Evolutionary conservation across 2,113 vertebrate genomes (phyloP).

Genomic region (Platysternon megacephalum): DNA sequence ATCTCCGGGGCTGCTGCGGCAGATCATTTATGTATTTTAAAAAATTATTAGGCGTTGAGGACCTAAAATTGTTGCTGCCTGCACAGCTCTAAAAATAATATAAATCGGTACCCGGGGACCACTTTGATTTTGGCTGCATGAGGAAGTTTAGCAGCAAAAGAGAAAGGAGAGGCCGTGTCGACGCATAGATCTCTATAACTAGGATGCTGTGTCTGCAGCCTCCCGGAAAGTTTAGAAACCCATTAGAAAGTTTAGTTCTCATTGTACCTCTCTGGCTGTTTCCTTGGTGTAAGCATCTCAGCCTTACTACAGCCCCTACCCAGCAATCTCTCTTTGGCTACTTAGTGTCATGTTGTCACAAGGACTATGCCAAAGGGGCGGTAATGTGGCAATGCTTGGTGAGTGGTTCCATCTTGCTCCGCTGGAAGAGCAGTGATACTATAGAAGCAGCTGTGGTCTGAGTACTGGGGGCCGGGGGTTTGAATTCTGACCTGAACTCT

Average conservation of each 20-base stretch:
- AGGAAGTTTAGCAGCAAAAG: constrained; percentile 56
- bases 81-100: constrained; percentile 67
- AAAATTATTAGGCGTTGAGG: constrained; percentile 42
- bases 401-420: background rate
- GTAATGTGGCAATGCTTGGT: background rate
- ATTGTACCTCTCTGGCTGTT: background rate
- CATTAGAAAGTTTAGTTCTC: constrained; percentile 33
- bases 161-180: constrained; percentile 26
- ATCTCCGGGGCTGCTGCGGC: background rate
- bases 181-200: constrained; percentile 37
- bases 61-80: constrained; percentile 49
- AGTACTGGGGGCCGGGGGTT: background rate
- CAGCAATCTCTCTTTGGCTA: background rate
- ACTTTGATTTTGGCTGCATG: constrained; percentile 55
- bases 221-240: constrained; percentile 25
- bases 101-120: constrained; percentile 28
- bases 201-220: constrained; percentile 42
- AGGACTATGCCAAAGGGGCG: background rate
- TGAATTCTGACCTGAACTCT: background rate
- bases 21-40: background rate
- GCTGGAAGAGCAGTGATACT: background rate
- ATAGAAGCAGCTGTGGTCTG: background rate
- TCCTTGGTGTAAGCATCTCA: background rate
- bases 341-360: background rate
- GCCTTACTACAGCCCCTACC: background rate